Evolutionary conservation across 2,113 vertebrate genomes (phyloP), one percentile per base, ranked within the genome.

Genomic region (Monarcha castaneiventris): DNA sequence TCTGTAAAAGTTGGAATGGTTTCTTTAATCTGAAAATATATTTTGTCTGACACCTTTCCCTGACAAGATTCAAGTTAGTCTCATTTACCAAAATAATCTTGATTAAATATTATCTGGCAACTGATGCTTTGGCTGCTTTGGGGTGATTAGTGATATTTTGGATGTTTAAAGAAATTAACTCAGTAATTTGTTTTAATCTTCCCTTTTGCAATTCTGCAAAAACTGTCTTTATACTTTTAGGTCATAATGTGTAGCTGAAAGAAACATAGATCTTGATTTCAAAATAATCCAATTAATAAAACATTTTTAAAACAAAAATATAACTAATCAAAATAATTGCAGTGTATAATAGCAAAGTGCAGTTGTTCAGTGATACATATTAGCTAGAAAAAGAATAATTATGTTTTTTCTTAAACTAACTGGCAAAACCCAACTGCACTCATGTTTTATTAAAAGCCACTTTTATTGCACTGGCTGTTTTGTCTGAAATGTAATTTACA

Each of bases 401-500:
- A 89, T 85, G 58, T 88, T 96, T 95, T 97, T 97, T 93, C 92
- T 93, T 85, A 96, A 97, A 92, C 91, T 94, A 97, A 97, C 95
- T 96, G 93, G 96, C 93, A 97, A 97, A 96, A 96, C 32, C 63
- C 92, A 96, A 97, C 92, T 91, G 85, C 91, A 54, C 89, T 97
- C 96, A 96, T 97, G 97, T 97, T 98, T 98, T 97, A 97, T 97
- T 98, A 97, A 98, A 97, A 96, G 79, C 95, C 94, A 96, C 92
- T 98, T 98, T 97, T 96, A 96, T 94, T 96, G 95, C 95, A 91
- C 80, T 95, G 93, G 72, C 89, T 30, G 84, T 84, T 96, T 95
- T 97, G 93, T 98, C 97, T 97, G 92, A 97, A 97, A 97, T 93
- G 96, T 96, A 97, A 98, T 97, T 97, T 97, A 96, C 94, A 93